Evolutionary conservation across 2,113 vertebrate genomes (phyloP).

Genomic region (Numida meleagris): DNA sequence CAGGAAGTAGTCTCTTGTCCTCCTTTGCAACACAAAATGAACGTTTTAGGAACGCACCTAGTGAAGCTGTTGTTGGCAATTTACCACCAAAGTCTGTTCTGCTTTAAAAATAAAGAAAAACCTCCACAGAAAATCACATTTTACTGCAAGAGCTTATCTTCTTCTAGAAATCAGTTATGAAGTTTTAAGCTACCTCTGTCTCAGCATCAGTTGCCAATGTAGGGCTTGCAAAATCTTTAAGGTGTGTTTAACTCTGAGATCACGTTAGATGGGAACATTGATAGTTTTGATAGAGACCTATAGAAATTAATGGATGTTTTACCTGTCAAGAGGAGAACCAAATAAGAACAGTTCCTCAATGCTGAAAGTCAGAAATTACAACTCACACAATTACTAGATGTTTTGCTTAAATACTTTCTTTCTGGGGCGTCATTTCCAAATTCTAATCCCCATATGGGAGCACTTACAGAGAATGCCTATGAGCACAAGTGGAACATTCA

Average conservation of each 20-base stretch:
- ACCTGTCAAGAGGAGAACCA: neutral
- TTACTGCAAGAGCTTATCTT: neutral
- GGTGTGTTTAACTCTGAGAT: neutral
- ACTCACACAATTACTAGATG: neutral
- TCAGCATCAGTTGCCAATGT: neutral
- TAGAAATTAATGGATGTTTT: neutral
- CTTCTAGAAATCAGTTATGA: neutral
- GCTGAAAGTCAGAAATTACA: neutral
- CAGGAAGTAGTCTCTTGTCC: neutral
- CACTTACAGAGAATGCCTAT: neutral
- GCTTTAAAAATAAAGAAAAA: neutral
- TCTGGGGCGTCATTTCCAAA: neutral
- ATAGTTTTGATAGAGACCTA: neutral
- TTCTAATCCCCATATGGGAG: neutral
- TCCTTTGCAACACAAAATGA: neutral
- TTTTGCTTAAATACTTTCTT: neutral
- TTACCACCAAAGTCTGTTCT: neutral
- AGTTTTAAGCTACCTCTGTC: neutral
- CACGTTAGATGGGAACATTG: neutral
- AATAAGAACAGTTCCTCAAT: neutral
- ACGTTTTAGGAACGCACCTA: neutral
- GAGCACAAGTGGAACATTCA: neutral
- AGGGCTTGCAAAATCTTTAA: neutral
- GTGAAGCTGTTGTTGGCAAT: neutral
- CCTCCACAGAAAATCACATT: neutral